A percentile compares a stretch with the other conserved stretches of the same genome.
Conservation (phyloP, 2,113 vertebrate genomes). For the Stegastes partitus region DNA sequence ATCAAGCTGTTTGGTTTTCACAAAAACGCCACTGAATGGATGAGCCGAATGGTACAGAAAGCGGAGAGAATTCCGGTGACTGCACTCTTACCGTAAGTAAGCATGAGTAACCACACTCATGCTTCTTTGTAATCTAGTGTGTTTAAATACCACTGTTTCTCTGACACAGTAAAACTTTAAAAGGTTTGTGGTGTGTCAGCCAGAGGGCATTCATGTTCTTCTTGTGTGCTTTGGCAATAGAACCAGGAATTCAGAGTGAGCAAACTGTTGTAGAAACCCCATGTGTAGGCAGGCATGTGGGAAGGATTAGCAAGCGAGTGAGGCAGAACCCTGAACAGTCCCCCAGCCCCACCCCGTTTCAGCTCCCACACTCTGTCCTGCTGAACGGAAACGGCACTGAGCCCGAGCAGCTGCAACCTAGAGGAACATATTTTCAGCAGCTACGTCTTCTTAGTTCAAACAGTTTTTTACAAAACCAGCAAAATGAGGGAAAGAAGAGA, state of each 20-base stretch:
- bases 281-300: constrained; percentile 47
- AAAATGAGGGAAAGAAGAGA: neutral
- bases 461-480: neutral
- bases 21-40: neutral
- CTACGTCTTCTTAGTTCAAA: neutral
- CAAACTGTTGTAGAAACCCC: neutral
- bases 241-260: constrained; percentile 12
- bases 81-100: neutral
- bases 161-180: neutral
- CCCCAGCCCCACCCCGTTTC: constrained; percentile 18
- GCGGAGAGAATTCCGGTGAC: neutral
- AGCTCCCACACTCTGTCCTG: constrained; percentile 16
- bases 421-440: neutral
- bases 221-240: neutral
- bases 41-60: neutral
- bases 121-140: neutral
- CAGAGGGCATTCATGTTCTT: neutral
- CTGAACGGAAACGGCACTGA: neutral
- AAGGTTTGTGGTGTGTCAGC: neutral
- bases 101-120: too few species aligned
- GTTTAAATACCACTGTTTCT: neutral
- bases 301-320: constrained; percentile 48
- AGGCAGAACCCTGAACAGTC: constrained; percentile 36
- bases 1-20: constrained; percentile 1
- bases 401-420: neutral